Evolutionary conservation across 2,113 vertebrate species (phyloP).

Genomic region (Salvelinus fontinalis): DNA sequence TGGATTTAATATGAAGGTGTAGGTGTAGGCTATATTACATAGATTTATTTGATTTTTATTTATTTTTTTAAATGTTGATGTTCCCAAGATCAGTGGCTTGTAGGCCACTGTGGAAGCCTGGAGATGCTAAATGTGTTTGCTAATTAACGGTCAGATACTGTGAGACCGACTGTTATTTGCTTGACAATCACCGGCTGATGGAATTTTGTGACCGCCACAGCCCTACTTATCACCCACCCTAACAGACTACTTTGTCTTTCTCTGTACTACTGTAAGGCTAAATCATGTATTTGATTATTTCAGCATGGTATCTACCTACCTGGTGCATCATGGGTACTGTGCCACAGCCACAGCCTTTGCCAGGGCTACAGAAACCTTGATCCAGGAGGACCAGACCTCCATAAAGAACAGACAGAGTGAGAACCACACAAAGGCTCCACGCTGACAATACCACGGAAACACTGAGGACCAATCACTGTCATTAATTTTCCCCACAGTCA

Average conservation of each 20-base stretch:
- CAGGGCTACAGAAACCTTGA: slow-evolving; percentile 92
- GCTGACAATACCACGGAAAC: not conserved
- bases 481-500: not conserved
- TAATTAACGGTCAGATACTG: too few species aligned
- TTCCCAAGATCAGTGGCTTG: too few species aligned
- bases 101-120: too few species aligned
- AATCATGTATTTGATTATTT: slow-evolving; percentile 36
- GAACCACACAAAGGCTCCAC: slow-evolving; percentile 32
- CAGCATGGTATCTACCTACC: slow-evolving; percentile 97
- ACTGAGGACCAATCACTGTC: not conserved
- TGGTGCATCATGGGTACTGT: slow-evolving; percentile 98
- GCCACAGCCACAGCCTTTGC: slow-evolving; percentile 94
- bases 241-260: not conserved
- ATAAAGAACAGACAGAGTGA: slow-evolving; percentile 99
- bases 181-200: too few species aligned
- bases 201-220: too few species aligned
- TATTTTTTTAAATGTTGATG: too few species aligned
- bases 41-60: too few species aligned
- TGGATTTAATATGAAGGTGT: too few species aligned
- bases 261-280: not conserved
- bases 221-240: too few species aligned
- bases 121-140: too few species aligned
- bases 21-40: too few species aligned
- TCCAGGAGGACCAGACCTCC: slow-evolving; percentile 95
- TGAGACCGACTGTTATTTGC: too few species aligned